Percentiles rank a stretch among this genome's conserved stretches.
Conservation (phyloP, 2,113 vertebrate genomes). For the human (Homo sapiens) region DNA sequence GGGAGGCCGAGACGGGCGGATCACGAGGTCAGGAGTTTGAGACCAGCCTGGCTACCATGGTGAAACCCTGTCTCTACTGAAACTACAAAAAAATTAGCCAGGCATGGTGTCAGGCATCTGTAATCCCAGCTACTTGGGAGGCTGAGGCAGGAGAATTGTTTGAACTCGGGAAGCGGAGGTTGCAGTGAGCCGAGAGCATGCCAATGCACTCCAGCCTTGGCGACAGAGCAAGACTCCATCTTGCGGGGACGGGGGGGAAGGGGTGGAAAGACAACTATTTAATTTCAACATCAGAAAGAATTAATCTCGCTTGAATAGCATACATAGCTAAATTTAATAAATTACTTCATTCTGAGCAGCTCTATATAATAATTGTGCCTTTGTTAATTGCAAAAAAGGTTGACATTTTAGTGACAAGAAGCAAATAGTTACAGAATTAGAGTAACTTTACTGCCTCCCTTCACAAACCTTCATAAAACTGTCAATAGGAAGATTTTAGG, state of each 20-base stretch:
- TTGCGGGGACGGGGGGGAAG: neutral
- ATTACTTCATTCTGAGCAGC: neutral
- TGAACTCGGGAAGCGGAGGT: too few species aligned
- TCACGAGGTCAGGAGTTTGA: neutral
- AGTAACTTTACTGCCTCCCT: neutral
- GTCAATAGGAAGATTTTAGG: neutral
- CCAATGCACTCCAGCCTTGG: too few species aligned
- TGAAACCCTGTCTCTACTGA: too few species aligned
- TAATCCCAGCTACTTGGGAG: too few species aligned
- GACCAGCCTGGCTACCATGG: neutral
- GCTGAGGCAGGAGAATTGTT: too few species aligned
- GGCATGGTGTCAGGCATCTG: too few species aligned
- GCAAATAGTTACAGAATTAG: neutral
- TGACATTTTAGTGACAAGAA: conserved; percentile 16
- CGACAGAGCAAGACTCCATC: neutral
- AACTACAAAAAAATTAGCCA: too few species aligned
- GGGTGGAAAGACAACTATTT: neutral
- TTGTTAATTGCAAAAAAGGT: conserved; percentile 1
- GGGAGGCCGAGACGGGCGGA: too few species aligned
- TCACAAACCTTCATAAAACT: neutral
- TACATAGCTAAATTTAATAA: neutral
- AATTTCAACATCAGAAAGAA: conserved; percentile 11
- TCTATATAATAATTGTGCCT: neutral
- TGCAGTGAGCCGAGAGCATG: too few species aligned
- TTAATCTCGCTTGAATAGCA: neutral